These are phyloP conservation scores for Cheilosia vernalis DNA, from an alignment of 2,888 invertebrate genomes.

Conservation along the genomic window DNA sequence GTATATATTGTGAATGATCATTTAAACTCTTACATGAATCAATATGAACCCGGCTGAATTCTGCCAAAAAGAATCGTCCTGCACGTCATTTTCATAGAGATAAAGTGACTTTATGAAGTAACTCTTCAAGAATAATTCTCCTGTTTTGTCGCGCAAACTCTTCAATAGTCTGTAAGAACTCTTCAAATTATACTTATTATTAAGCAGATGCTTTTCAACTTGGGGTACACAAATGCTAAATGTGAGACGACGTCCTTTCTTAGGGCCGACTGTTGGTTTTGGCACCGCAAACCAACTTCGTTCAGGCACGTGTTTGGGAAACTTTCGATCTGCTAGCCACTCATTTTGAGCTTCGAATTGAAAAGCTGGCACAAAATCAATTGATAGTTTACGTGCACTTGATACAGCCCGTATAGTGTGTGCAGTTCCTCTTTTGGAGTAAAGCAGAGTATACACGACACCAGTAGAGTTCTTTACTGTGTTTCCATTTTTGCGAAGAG, in stretches of 20 bases:
- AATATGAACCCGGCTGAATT: conserved; percentile 51
- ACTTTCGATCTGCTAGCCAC: conserved; percentile 65
- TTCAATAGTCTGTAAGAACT: conserved; percentile 77
- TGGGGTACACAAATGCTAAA: conserved; percentile 73
- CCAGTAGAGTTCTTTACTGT: neutral
- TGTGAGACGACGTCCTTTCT: conserved; percentile 30
- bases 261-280: conserved; percentile 59
- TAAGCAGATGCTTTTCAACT: conserved; percentile 74
- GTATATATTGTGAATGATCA: neutral
- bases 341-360: conserved; percentile 53
- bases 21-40: conserved; percentile 65
- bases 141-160: conserved; percentile 75
- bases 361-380: conserved; percentile 78
- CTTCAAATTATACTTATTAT: conserved; percentile 54
- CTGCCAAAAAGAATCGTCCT: conserved; percentile 62
- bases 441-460: conserved; percentile 60
- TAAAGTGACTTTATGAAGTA: conserved; percentile 78
- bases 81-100: conserved; percentile 64
- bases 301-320: conserved; percentile 3
- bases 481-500: conserved; percentile 11
- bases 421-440: conserved; percentile 66
- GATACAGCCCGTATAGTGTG: conserved; percentile 76
- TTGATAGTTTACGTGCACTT: conserved; percentile 56
- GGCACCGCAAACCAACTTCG: conserved; percentile 76
- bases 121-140: conserved; percentile 75